Percentiles rank a stretch among this genome's conserved stretches.
Conservation (phyloP, 2,888 invertebrate genomes). For the Ophion slaviceki region DNA sequence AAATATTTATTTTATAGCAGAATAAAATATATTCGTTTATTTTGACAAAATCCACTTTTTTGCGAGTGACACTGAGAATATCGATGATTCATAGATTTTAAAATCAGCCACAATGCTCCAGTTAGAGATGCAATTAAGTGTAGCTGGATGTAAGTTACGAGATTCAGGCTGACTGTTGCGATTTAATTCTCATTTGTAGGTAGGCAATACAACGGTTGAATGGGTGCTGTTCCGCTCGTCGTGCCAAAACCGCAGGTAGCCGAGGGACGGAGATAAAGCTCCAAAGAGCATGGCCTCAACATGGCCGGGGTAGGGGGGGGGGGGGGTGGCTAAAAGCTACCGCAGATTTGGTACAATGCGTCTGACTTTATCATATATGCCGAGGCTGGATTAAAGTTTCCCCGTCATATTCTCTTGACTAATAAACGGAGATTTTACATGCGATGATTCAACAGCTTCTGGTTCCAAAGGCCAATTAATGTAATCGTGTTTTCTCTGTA, state of each 20-base stretch:
- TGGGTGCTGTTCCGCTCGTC: conserved; percentile 33
- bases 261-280: not conserved
- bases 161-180: conserved; percentile 23
- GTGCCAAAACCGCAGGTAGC: conserved; percentile 45
- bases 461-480: not conserved
- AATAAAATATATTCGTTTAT: not conserved
- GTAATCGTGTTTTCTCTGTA: too few relatives aligned
- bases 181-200: conserved; percentile 51
- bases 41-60: not conserved
- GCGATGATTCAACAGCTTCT: not conserved
- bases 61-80: conserved; percentile 4
- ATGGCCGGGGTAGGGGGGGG: not conserved
- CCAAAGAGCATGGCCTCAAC: not conserved
- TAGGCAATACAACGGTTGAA: conserved; percentile 39
- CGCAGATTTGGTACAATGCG: not conserved
- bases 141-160: conserved; percentile 13
- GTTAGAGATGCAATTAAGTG: conserved; percentile 34
- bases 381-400: too few relatives aligned
- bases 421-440: not conserved
- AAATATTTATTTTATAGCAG: too few relatives aligned
- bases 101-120: conserved; percentile 1
- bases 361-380: not conserved
- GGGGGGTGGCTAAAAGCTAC: not conserved
- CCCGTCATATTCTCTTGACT: too few relatives aligned
- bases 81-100: conserved; percentile 16